A percentile compares a stretch with the other conserved stretches of the same genome.
Evolutionary conservation across 1,140 invertebrate genomes (phyloP).

Genomic region (Platyscapa corneri): DNA sequence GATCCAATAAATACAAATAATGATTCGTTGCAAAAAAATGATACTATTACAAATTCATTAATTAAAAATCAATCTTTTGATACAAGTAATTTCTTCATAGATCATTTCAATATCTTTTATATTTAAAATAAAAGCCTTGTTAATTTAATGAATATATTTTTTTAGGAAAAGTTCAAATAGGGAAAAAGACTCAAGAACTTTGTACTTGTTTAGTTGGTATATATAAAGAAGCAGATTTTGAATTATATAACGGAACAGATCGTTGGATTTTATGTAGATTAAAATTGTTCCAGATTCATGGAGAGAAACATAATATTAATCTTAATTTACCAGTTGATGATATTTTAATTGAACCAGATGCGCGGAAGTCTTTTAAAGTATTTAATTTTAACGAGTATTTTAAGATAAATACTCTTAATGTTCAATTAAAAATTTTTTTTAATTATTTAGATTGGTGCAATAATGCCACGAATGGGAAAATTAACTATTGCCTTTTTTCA

Average conservation of each 20-base stretch:
- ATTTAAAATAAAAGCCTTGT: background rate
- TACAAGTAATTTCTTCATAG: constrained; percentile 38
- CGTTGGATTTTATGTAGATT: constrained; percentile 66
- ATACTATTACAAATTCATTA: constrained; percentile 36
- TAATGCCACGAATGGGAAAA: constrained; percentile 62
- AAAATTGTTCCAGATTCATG: constrained; percentile 61
- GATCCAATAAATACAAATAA: constrained; percentile 11
- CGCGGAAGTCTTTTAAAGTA: constrained; percentile 62
- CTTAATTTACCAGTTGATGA: constrained; percentile 60
- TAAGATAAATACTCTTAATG: background rate
- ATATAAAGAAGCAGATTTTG: constrained; percentile 60
- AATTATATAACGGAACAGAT: constrained; percentile 65
- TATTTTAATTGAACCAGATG: constrained; percentile 65
- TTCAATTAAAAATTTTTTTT: constrained; percentile 34
- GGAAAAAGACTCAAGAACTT: constrained; percentile 62
- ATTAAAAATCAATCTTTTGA: constrained; percentile 43
- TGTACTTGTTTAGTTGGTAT: constrained; percentile 66
- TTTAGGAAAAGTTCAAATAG: constrained; percentile 58
- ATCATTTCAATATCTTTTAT: background rate
- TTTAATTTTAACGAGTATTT: background rate
- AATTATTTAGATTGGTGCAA: constrained; percentile 62
- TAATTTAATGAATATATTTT: constrained; percentile 13
- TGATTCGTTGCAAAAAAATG: constrained; percentile 24
- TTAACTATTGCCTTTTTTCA: constrained; percentile 63
- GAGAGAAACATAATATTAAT: constrained; percentile 63